Evolutionary conservation across 2,888 invertebrate genomes (phyloP), one percentile per base, ranked within the genome.

Genomic region (Neoaliturus tenellus): DNA sequence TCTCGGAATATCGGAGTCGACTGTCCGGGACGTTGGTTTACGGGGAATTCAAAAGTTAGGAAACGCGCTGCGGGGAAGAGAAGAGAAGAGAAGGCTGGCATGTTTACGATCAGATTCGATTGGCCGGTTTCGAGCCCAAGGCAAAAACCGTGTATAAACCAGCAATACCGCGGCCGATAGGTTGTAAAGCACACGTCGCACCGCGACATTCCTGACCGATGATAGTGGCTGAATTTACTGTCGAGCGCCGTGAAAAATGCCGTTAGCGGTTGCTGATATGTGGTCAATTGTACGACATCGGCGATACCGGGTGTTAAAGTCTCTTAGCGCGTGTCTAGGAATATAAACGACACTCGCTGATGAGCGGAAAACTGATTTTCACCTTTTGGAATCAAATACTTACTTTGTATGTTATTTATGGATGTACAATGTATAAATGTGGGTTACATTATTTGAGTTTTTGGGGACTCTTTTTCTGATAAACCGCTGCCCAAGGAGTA

Each of bases 111-210:
- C 71, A 39, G 71, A 71, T 71, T 39, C 5, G 71, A 41, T 39
- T 71, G 62, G 62, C 31, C 62, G 62, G 48, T 62, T 62, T 62
- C 62, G 62, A 28, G 62, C 62, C 62, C 62, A 31, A 39, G 41
- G 71, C 71, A 71, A 71, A 71, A 71, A 71, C 71, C 4, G 71
- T 23, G 71, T 71, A 71, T 71, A 71, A 71, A 71, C 71, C 71
- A 41, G 71, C 71, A 41, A 71, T 71, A 39, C 20, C 39, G 71
- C 35, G 71, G 5, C 39, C 39, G 20, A 3, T 5, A 10, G 1
- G 39, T 71, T 39, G 71, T 71, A 71, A 71, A 71, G 39, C 71
- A 71, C 71, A 14, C 33, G 71, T 35, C 35, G 71, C 39, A 39
- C 62, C 14, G 14, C 62, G 31, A 31, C 62, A 62, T 62, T 62